A percentile compares a stretch with the other conserved stretches of the same genome.
Evolutionary conservation across 2,113 vertebrate genomes (phyloP).

Genomic region (mouse (Mus musculus)): GRCm39 chr2:109083001-109083500

Average conservation of each 20-base stretch:
- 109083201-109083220: background rate
- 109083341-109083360: background rate
- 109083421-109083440: background rate
- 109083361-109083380: background rate
- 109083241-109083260: background rate
- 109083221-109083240: background rate
- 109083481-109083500: conserved; percentile 1
- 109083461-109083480: background rate
- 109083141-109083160: background rate
- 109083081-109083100: background rate
- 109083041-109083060: background rate
- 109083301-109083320: background rate
- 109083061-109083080: background rate
- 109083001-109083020: background rate
- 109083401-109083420: background rate
- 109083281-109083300: background rate
- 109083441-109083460: conserved; percentile 23
- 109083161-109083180: background rate
- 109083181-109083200: background rate
- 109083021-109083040: background rate
- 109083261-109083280: background rate
- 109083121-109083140: background rate
- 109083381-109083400: background rate
- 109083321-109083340: background rate
- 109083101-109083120: background rate